phyloP scores from a whole-genome alignment of 2,888 invertebrate species.

The Antitype chi region DNA sequence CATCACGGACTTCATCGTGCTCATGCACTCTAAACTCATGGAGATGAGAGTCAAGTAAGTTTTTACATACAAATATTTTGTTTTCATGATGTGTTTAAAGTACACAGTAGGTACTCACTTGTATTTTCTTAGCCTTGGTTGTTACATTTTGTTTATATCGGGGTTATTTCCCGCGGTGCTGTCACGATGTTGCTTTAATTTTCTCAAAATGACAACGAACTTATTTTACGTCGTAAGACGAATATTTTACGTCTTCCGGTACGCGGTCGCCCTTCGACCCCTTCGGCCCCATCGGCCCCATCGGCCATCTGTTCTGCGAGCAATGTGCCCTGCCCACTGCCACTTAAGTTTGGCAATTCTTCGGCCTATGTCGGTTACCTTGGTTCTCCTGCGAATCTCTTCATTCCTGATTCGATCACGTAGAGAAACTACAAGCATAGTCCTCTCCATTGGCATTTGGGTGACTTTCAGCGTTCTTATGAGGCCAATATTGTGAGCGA shows the following conservation, averaged over 20 bases:
- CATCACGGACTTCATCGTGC: slow-evolving; percentile 97
- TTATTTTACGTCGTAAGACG: neutral
- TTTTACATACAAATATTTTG: neutral
- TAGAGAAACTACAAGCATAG: too few relatives aligned
- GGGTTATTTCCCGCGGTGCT: neutral
- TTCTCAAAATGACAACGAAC: neutral
- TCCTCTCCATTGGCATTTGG: too few relatives aligned
- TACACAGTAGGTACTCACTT: neutral
- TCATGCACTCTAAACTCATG: slow-evolving; percentile 96
- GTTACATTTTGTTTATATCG: neutral
- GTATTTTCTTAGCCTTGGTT: neutral
- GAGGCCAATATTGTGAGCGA: too few relatives aligned
- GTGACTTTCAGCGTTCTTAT: too few relatives aligned
- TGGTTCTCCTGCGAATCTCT: too few relatives aligned
- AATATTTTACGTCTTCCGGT: neutral
- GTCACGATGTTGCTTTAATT: neutral
- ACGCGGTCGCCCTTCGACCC: too few relatives aligned
- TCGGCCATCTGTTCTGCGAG: too few relatives aligned
- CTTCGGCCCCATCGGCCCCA: too few relatives aligned
- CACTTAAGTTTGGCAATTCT: too few relatives aligned
- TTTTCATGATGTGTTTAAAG: neutral
- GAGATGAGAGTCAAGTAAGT: slow-evolving; percentile 90
- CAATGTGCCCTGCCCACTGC: too few relatives aligned
- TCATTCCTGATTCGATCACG: too few relatives aligned
- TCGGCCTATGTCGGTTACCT: too few relatives aligned